Conservation (phyloP, 1,140 invertebrate genomes). For the Hermatobates lingyangjiaoensis region DNA sequence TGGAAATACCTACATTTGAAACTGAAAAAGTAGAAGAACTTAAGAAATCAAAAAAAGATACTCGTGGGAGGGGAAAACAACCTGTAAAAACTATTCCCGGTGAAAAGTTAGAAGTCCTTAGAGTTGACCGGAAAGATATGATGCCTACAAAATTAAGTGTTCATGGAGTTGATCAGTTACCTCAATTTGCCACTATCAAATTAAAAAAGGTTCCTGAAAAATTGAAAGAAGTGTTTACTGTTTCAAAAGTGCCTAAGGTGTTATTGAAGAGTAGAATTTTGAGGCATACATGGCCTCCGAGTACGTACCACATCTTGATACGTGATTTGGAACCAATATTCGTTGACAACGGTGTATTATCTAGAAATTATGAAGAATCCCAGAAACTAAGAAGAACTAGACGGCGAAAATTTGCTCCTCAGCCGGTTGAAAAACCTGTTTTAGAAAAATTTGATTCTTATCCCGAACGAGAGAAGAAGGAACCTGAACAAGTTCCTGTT, state of each 20-base stretch:
- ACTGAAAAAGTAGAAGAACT: slow-evolving; percentile 11
- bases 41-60: slow-evolving; percentile 13
- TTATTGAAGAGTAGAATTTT: slow-evolving; percentile 40
- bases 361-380: slow-evolving; percentile 47
- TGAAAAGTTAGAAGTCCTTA: slow-evolving; percentile 2
- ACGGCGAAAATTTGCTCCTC: slow-evolving; percentile 25
- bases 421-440: slow-evolving; percentile 23
- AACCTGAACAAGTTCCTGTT: slow-evolving; percentile 15
- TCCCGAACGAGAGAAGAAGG: slow-evolving; percentile 12
- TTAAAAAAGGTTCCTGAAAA: slow-evolving; percentile 35
- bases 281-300: slow-evolving; percentile 27
- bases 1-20: slow-evolving; percentile 5
- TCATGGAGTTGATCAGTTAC: slow-evolving; percentile 25
- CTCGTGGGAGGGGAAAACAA: slow-evolving; percentile 4
- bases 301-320: slow-evolving; percentile 19
- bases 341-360: slow-evolving; percentile 39
- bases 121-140: slow-evolving; percentile 24
- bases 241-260: slow-evolving; percentile 36
- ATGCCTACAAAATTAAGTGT: slow-evolving; percentile 27
- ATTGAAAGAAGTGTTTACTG: slow-evolving; percentile 28
- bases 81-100: slow-evolving; percentile 5
- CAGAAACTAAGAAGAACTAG: slow-evolving; percentile 38
- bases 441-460: slow-evolving; percentile 30
- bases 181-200: slow-evolving; percentile 39
- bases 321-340: slow-evolving; percentile 18